Evolutionary conservation across 2,113 vertebrate species (phyloP).

Genomic region (Melanocharis versteri): DNA sequence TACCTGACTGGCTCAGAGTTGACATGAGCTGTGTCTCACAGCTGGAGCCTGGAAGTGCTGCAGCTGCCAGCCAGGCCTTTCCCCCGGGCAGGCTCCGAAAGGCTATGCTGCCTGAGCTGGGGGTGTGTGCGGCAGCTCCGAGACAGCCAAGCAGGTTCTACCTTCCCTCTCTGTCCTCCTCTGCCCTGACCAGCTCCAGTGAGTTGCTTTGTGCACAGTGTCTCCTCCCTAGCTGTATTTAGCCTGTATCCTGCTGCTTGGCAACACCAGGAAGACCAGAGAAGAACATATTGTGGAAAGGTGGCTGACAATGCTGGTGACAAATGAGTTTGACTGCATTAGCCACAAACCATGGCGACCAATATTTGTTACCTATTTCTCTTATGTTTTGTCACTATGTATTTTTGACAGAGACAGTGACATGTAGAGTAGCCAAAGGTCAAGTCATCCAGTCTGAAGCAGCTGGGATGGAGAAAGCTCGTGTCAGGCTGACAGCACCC

Average conservation of each 20-base stretch:
- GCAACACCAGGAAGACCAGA: not conserved
- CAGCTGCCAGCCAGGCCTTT: not conserved
- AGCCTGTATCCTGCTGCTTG: not conserved
- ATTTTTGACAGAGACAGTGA: not conserved
- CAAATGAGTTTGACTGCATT: not conserved
- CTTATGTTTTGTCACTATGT: not conserved
- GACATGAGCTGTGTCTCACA: not conserved
- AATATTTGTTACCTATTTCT: not conserved
- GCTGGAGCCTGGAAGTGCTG: not conserved
- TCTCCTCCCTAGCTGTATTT: not conserved
- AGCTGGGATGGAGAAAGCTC: not conserved
- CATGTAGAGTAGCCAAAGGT: fast-evolving
- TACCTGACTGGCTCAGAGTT: not conserved
- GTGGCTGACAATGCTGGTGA: fast-evolving
- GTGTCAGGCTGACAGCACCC: fast-evolving
- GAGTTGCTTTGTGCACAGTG: fast-evolving
- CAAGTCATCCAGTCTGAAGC: too few species aligned
- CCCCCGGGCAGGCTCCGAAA: fast-evolving
- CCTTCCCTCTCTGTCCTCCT: not conserved
- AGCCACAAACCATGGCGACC: not conserved
- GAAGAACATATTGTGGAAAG: not conserved
- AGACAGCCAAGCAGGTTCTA: fast-evolving
- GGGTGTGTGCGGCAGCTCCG: fast-evolving
- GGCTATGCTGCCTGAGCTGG: not conserved
- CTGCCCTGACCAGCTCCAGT: not conserved